These are phyloP conservation scores for Bungarus multicinctus DNA, from an alignment of 2,113 vertebrate species.

Conservation along the genomic window DNA sequence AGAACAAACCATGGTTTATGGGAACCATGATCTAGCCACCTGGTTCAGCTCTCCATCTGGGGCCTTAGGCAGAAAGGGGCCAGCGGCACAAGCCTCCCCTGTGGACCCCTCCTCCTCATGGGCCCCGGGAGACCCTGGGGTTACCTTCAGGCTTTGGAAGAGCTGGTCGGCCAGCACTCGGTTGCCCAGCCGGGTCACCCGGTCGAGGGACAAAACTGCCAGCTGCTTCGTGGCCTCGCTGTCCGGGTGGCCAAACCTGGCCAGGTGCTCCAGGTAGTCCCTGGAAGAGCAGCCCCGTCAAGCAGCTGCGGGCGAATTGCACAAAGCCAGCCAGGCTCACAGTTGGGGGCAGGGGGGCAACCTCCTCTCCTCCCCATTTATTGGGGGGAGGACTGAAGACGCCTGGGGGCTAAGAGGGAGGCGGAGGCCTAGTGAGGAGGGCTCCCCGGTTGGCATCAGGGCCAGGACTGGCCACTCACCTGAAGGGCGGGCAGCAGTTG, in stretches of 20 bases:
- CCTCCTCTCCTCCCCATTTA: background rate
- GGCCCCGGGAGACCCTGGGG: background rate
- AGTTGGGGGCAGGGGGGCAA: background rate
- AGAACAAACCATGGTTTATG: background rate
- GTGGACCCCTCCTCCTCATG: background rate
- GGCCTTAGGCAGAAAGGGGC: too few relatives aligned
- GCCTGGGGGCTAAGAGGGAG: background rate
- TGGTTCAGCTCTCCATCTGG: background rate
- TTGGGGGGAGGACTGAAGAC: background rate
- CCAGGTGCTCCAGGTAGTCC: slow-evolving; percentile 75
- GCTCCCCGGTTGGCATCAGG: background rate
- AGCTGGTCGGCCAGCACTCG: slow-evolving; percentile 76
- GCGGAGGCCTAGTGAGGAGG: too few relatives aligned
- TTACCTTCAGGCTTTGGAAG: slow-evolving; percentile 82
- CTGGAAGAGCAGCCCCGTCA: slow-evolving; percentile 49
- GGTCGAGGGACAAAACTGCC: slow-evolving; percentile 73
- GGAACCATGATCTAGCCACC: background rate
- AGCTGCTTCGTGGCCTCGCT: slow-evolving; percentile 74
- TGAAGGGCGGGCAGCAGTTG: slow-evolving; percentile 86
- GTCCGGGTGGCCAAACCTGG: slow-evolving; percentile 69
- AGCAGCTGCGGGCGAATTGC: rapidly evolving
- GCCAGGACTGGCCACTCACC: slow-evolving; percentile 55
- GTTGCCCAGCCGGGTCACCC: slow-evolving; percentile 77
- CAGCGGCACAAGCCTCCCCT: background rate
- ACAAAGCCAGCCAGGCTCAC: background rate